phyloP scores from a whole-genome alignment of 2,113 vertebrate species.

The Sciurus niger region DNA sequence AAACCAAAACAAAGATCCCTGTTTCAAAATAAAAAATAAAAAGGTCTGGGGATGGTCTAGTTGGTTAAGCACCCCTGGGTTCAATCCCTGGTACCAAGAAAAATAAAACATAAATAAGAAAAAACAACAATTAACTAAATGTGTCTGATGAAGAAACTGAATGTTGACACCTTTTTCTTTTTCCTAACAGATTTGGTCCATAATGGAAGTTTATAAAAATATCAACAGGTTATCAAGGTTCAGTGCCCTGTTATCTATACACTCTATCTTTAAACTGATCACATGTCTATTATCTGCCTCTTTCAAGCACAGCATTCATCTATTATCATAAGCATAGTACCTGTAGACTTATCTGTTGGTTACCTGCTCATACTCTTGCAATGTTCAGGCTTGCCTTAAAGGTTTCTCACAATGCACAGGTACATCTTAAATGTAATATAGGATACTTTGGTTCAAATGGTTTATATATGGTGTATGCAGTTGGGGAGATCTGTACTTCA shows the following conservation, averaged over 20 bases:
- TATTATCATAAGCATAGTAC: background rate
- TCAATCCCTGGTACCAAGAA: too few species aligned
- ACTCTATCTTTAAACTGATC: background rate
- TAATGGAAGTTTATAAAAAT: conserved; percentile 6
- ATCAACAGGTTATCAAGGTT: background rate
- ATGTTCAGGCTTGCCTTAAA: background rate
- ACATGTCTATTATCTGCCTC: background rate
- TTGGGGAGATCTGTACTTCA: background rate
- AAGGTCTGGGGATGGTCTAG: too few species aligned
- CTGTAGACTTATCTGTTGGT: background rate
- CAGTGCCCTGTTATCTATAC: background rate
- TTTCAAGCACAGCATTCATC: background rate
- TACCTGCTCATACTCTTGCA: background rate
- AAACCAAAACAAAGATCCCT: too few species aligned
- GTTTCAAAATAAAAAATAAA: too few species aligned
- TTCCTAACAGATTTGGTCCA: background rate
- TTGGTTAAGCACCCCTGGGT: too few species aligned
- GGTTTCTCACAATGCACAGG: background rate
- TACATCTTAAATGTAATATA: background rate
- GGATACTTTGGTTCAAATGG: background rate
- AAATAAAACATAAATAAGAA: too few species aligned
- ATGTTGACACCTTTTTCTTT: background rate
- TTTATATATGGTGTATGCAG: background rate
- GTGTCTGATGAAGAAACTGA: background rate
- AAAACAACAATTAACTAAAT: background rate